Evolutionary conservation across 2,797 vertebrate genomes (phyloP), one percentile per base, ranked within the genome.

Genomic region (Calcarius lapponicus): DNA sequence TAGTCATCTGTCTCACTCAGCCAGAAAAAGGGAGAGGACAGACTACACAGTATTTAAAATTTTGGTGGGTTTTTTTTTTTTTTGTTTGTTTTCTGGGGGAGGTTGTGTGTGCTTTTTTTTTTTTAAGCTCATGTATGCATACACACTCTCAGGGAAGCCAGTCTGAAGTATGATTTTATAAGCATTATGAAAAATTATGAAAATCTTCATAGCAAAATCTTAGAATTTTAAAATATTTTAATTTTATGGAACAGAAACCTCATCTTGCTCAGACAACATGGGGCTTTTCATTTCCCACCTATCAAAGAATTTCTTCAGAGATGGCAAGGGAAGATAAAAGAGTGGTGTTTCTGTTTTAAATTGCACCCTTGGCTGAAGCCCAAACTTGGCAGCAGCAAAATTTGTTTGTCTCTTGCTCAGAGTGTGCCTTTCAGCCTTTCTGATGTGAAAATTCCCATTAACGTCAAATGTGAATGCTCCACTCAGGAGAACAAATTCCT

Each of bases 391-490:
- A 88, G 71, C 48, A 58, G 62, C 56, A 85, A 71, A 60, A 90
- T 92, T 64, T 78, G 34, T 76, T 94, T 83, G 73, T 81, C 51
- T 72, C 61, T 80, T 75, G 80, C 66, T 88, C 62, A 42, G 72
- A 67, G 80, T 42, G 32, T 80, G 75, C 90, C 76, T 91, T 91
- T 90, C 72, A 86, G 78, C 67, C 43, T 62, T 88, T 82, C 60
- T 79, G 54, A 51, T 48, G 51, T 43, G 75, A 86, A 88, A 87
- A 45, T 82, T 91, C 36, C 56, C 64, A 76, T 72, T 53, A 74
- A 67, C 0, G 0, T 87, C 53, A 32, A 40, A 66, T 17, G 31
- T 54, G 62, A 91, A 32, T 62, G 51, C n/a, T 72, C 36, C 36
- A 10, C 78, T 81, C 26, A 25, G 42, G 34, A 81, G 32, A 85